Percentiles rank a stretch among this genome's conserved stretches.
These are phyloP conservation scores for Drosophila aff. DNA, from an alignment of 1,140 invertebrate species.

Conservation along the genomic window DNA sequence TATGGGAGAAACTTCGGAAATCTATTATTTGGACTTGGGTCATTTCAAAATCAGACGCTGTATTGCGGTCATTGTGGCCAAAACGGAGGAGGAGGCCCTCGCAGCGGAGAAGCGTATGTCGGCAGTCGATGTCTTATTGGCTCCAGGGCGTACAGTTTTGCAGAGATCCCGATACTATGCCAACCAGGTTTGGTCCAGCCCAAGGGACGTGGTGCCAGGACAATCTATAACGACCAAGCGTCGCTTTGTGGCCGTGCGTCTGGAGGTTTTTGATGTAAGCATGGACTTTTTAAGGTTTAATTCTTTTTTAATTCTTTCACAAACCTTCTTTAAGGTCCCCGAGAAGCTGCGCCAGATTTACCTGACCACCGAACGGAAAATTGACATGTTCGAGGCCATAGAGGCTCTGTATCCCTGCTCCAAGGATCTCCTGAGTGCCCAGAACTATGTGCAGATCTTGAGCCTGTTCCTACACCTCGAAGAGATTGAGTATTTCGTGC, in stretches of 20 bases:
- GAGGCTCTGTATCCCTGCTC: constrained; percentile 86
- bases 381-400: constrained; percentile 73
- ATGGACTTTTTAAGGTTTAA: too few relatives aligned
- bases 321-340: constrained; percentile 87
- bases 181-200: constrained; percentile 70
- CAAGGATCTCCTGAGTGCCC: constrained; percentile 85
- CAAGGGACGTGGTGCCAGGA: constrained; percentile 86
- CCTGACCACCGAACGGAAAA: constrained; percentile 84
- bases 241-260: constrained; percentile 82
- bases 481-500: constrained; percentile 89
- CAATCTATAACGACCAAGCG: constrained; percentile 86
- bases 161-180: constrained; percentile 66
- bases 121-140: constrained; percentile 33
- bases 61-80: constrained; percentile 43
- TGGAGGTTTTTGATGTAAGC: constrained; percentile 86
- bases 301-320: too few relatives aligned
- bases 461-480: constrained; percentile 91
- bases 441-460: constrained; percentile 89
- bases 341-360: constrained; percentile 86
- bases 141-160: constrained; percentile 8
- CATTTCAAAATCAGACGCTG: constrained; percentile 78
- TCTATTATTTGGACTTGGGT: constrained; percentile 87
- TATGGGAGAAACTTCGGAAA: constrained; percentile 87
- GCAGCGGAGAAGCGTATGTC: constrained; percentile 33
- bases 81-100: constrained; percentile 12